Base-by-base conservation (phyloP, 2,888 invertebrate species). In the Sminthurinus aureus region DNA sequence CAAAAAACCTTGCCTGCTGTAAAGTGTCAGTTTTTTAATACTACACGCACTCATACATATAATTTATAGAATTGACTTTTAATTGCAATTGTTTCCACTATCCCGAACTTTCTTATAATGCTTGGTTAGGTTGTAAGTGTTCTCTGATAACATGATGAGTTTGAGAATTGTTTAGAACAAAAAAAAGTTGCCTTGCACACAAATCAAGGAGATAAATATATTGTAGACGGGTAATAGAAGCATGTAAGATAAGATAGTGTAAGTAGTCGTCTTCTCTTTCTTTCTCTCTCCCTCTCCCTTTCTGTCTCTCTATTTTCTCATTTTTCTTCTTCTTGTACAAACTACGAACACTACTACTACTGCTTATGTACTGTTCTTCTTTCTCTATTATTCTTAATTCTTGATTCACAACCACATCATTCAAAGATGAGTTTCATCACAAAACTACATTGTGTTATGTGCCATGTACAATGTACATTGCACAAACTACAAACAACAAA, bases 221-320 rank as follows among this genome's bases (percentile, higher is more conserved):
- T 58, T 64, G 24, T 77, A 24, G 58, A 20, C 18, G 77, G 22
- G 13, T 77, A 51, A 58, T 58, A 77, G 22, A 64, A 77, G 13
- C 58, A 76, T 76, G 76, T 51, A n/a, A 77, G 77, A 77, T 79
- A 69, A 79, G 79, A 79, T 71, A 69, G 79, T 18, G 51, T 79
- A 79, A 79, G 79, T 79, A 79, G 79, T 79, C 67, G 22, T 66
- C 0, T 38, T n/a, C 22, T 51, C 52, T 18, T 76, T 76, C n/a
- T 38, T 75, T 20, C 18, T 38, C 38, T 38, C 38, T 38, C 38
- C 6, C 38, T 38, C 38, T 38, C 3, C 38, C 6, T 38, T 6
- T 38, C 38, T 6, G 38, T 38, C 38, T 38, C 38, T 38, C 38
- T 6, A 38, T 38, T 38, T 38, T 38, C 38, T 38, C 38, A 38